Evolutionary conservation across 2,113 vertebrate genomes (phyloP), one percentile per base, ranked within the genome.

Genomic region (Pyxicephalus adspersus): DNA sequence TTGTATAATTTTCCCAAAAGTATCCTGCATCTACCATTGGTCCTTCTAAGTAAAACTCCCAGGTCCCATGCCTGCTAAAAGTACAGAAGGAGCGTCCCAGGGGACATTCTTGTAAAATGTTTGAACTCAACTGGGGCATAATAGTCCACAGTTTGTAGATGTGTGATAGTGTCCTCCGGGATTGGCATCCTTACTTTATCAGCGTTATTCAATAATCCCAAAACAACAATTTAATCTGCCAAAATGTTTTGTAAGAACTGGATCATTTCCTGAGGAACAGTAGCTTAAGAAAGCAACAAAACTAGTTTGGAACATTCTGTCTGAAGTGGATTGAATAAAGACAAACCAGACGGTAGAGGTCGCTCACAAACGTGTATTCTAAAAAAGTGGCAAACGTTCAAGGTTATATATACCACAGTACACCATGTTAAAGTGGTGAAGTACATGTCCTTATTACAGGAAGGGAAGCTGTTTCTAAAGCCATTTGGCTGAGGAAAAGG

Each of bases 401-500:
- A 60, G 31, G 57, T 60, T 23, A 58, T 60, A 61, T 34, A 51
- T 76, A 29, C 57, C 20, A 25, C 57, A 52, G 60, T 34, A 64
- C 26, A 76, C 18, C 13, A 64, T 76, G 74, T 64, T 63, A 76
- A 63, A 52, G 18, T 31, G 54, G 54, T 71, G 50, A 54, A 17
- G 50, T 4, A 54, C 54, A 38, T 29, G 23, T 64, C 13, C 34
- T 76, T 52, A 64, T 76, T 64, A 64, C 75, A 29, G 75, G 75
- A 77, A 65, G 63, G 18, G 61, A 64, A 76, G 38, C 50, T 64
- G 74, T 64, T 50, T 19, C 38, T 64, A 11, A 64, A 65, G 50
- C 50, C 19, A 26, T 66, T 77, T 65, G 75, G 61, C 63, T 65
- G 25, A 50, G 54, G 75, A 7, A 52, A 16, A 52, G 34, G 25